A percentile compares a stretch with the other conserved stretches of the same genome.
These are phyloP conservation scores for Myocastor coypus DNA, from an alignment of 2,113 vertebrate species.

Conservation along the genomic window DNA sequence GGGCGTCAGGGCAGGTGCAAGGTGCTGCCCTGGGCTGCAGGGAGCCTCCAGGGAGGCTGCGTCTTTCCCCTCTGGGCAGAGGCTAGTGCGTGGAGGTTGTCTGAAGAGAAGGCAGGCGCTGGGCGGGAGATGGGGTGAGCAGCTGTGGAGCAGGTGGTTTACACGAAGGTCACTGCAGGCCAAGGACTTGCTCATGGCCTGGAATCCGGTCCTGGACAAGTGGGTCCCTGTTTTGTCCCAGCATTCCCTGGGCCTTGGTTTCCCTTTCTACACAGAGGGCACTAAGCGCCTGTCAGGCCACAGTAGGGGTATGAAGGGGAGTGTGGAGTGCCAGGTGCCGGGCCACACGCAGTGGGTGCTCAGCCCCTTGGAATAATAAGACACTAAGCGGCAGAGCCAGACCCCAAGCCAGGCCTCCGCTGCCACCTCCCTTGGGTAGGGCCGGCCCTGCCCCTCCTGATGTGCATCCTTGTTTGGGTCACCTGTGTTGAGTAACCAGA, in stretches of 20 bases:
- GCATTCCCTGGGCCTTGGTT: background rate
- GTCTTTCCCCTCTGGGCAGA: background rate
- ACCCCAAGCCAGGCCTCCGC: background rate
- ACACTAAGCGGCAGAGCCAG: background rate
- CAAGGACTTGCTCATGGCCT: background rate
- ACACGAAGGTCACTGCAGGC: background rate
- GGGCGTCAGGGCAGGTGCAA: background rate
- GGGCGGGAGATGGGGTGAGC: background rate
- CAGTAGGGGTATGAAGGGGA: background rate
- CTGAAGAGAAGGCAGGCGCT: background rate
- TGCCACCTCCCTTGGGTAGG: background rate
- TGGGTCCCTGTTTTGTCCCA: background rate
- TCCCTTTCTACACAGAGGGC: background rate
- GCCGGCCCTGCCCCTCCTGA: background rate
- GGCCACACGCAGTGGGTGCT: background rate
- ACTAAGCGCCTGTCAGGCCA: background rate
- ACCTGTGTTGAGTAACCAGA: background rate
- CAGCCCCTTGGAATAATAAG: background rate
- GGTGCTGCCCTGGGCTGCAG: background rate
- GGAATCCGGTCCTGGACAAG: background rate
- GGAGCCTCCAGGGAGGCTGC: background rate
- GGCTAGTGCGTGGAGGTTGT: background rate
- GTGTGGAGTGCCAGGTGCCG: background rate
- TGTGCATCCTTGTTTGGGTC: background rate
- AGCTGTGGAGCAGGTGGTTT: background rate